A percentile compares a stretch with the other conserved stretches of the same genome.
phyloP scores from a whole-genome alignment of 1,140 invertebrate genomes.

The Sarcophaga peregrina region DNA sequence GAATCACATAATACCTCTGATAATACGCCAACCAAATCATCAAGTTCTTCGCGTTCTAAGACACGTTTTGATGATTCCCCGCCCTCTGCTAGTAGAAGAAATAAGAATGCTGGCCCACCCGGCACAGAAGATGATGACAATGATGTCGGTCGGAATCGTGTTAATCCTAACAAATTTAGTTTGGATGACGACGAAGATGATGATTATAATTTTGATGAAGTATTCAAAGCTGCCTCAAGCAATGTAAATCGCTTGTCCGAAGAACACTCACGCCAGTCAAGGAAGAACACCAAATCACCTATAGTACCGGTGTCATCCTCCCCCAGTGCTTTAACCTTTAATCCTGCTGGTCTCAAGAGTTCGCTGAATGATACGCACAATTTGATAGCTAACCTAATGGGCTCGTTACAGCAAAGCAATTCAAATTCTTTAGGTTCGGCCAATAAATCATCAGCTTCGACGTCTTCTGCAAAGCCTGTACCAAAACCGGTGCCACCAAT shows the following conservation, averaged over 20 bases:
- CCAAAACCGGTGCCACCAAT: constrained; percentile 21
- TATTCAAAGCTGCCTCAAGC: constrained; percentile 74
- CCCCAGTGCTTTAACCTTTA: constrained; percentile 56
- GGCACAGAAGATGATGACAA: constrained; percentile 47
- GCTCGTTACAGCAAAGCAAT: constrained; percentile 68
- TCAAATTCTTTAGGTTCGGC: constrained; percentile 43
- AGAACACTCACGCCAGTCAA: constrained; percentile 48
- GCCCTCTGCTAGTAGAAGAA: neutral
- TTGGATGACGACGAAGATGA: constrained; percentile 72
- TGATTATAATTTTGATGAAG: constrained; percentile 77
- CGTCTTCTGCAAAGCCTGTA: neutral
- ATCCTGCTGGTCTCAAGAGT: constrained; percentile 56
- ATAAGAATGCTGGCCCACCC: constrained; percentile 46
- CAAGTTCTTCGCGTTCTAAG: constrained; percentile 23
- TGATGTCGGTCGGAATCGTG: neutral
- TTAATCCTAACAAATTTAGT: constrained; percentile 55
- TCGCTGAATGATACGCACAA: constrained; percentile 72
- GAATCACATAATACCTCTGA: neutral
- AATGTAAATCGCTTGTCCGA: constrained; percentile 70
- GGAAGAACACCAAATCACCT: constrained; percentile 20
- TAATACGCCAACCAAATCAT: constrained; percentile 30
- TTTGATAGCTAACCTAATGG: constrained; percentile 75
- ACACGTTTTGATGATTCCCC: constrained; percentile 37
- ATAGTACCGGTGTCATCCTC: constrained; percentile 49
- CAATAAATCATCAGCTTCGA: neutral